phyloP scores from a whole-genome alignment of 2,797 vertebrate genomes.

The Gymnocypris eckloni region DNA sequence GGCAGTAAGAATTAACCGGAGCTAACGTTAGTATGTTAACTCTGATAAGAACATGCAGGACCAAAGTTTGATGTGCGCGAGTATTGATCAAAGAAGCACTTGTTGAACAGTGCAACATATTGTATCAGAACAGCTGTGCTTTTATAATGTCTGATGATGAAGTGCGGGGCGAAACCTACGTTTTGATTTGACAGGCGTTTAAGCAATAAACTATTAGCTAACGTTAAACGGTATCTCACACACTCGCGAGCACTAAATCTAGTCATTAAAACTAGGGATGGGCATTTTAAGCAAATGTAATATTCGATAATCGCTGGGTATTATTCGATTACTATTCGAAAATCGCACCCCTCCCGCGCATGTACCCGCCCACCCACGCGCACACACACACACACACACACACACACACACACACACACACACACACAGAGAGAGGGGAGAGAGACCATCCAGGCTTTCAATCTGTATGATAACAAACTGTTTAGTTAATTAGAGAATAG shows the following conservation, averaged over 20 bases:
- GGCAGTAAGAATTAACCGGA: not conserved
- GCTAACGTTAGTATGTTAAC: not conserved
- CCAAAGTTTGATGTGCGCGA: not conserved
- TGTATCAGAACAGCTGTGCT: not conserved
- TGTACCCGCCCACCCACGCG: no score
- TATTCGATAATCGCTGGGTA: no score
- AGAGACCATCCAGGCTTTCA: no score
- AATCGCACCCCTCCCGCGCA: no score
- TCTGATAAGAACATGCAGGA: not conserved
- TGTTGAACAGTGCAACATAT: constrained; percentile 7
- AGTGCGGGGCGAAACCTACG: not conserved
- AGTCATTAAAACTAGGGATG: no score
- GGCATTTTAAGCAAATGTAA: no score
- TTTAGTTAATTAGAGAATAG: no score
- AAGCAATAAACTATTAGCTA: not conserved
- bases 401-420: no score
- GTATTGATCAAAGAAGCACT: not conserved
- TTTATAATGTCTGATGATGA: not conserved
- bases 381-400: no score
- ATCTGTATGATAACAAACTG: no score
- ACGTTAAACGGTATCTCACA: not conserved
- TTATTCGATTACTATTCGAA: no score
- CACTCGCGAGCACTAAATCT: not conserved
- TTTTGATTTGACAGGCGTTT: not conserved
- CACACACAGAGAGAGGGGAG: no score